Evolutionary conservation across 2,888 invertebrate species (phyloP), one percentile per base, ranked within the genome.

Genomic region (Noctua comes): DNA sequence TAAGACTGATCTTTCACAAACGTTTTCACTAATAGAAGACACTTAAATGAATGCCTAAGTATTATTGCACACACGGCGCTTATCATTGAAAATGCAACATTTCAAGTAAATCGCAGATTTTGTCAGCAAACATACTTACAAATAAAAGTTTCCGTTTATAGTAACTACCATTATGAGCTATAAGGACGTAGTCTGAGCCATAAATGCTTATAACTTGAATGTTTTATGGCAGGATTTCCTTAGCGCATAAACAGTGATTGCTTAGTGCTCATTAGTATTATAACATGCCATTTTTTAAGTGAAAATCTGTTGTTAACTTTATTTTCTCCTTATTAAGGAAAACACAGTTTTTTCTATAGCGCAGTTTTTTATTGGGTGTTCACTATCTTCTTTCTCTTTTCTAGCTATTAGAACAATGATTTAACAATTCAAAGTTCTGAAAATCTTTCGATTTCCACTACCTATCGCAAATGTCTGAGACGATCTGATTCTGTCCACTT

Each of bases 181-280:
- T 66, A 51, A 54, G 43, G 18, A 66, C 36, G 77, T 51, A 21
- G 36, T 18, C 7, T 31, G 7, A 16, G 40, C 48, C 51, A 43
- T 79, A 36, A 79, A 68, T 59, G 16, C 27, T 68, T 48, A 73
- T 36, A 68, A 51, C 40, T 72, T 54, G 54, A 62, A 74, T 72
- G 43, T 36, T 18, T 46, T 68, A 71, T 59, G 66, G 54, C 83
- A 77, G 73, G 71, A 82, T 77, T 74, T 84, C 83, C 83, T n/a
- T 36, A 24, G 18, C 31, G 16, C 31, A 46, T 75, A 83, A 76
- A 69, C 46, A n/a, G 24, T 57, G n/a, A 70, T 73, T 68, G 59
- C 65, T 16, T 62, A 27, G 31, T 31, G 11, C 57, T 59, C 24
- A 73, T 73, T n/a, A 76, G 13, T 70, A 57, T 27, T 66, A 68